Evolutionary conservation across 2,797 vertebrate species (phyloP), one percentile per base, ranked within the genome.

Genomic region (Propithecus perrieri): DNA sequence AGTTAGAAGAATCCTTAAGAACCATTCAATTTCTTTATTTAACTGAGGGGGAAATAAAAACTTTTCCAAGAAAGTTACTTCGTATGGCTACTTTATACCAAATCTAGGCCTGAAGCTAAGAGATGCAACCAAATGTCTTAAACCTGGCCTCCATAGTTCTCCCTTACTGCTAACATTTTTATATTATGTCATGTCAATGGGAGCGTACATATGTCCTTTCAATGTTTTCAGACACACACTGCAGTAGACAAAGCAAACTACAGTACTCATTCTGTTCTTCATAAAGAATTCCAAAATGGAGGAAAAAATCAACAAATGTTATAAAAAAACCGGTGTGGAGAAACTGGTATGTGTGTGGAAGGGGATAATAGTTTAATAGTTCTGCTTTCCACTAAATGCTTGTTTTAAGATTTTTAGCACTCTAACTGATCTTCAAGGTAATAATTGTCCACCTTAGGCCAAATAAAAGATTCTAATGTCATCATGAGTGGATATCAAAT

Each of bases 131-230:
- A 71, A 91, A 87, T 72, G 41, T 93, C 85, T 94, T 81, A 93
- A 95, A 93, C 63, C 95, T 95, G 88, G 74, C 71, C 81, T 97
- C 57, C 67, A n/a, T 80, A 59, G 76, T 96, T 83, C 53, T 94
- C 22, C 67, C 53, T 86, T 67, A 84, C 12, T 24, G 83, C 17
- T 88, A 35, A 69, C 78, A 61, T 30, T 63, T 84, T 79, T 35
- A 71, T 35, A 59, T 33, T 48, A 41, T 35, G 20, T 79, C 63
- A 20, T 30, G 22, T 91, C 69, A 86, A 20, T 2, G 67, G 12
- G 8, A 74, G 41, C 67, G 69, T 50, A 74, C 30, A 55, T 13
- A 85, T 20, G 18, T 61, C 28, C 75, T 63, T 85, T 83, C 55
- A 83, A 7, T 48, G 71, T 92, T 81, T 92, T 97, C 50, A 67